Evolutionary conservation across 1,140 invertebrate genomes (phyloP).

Genomic region (Globodera ellingtonae): DNA sequence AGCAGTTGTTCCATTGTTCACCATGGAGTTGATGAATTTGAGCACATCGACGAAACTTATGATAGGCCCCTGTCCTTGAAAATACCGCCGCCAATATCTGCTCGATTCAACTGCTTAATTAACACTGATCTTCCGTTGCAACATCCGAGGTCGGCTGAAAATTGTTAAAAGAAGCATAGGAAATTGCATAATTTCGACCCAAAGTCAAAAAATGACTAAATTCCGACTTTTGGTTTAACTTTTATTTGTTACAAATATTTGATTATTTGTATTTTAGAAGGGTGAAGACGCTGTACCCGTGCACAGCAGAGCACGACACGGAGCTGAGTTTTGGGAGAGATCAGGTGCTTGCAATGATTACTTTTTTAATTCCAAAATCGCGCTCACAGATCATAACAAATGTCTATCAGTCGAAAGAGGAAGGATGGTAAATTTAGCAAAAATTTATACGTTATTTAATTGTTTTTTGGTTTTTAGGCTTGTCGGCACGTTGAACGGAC

Average conservation of each 20-base stretch:
- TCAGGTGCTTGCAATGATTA: not conserved
- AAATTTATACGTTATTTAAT: not conserved
- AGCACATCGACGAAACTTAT: not conserved
- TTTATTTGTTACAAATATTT: too few relatives aligned
- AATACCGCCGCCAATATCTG: not conserved
- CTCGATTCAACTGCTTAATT: not conserved
- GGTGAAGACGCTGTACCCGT: slow-evolving; percentile 7
- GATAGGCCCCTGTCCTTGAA: not conserved
- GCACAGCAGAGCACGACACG: slow-evolving; percentile 17
- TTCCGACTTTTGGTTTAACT: too few relatives aligned
- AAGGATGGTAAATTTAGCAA: slow-evolving; percentile 12
- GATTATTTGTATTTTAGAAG: not conserved
- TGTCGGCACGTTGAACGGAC: slow-evolving; percentile 17
- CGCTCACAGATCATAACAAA: slow-evolving; percentile 20
- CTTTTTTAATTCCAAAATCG: too few relatives aligned
- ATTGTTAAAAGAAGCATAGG: not conserved
- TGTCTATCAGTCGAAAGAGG: slow-evolving; percentile 26
- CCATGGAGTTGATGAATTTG: not conserved
- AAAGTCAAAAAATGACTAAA: too few relatives aligned
- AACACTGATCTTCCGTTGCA: not conserved
- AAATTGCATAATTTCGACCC: too few relatives aligned
- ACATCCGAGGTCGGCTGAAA: not conserved
- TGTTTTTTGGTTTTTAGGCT: not conserved
- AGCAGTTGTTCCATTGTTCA: not conserved
- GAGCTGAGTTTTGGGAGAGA: slow-evolving; percentile 23